Conservation (phyloP, 2,888 invertebrate genomes). For the Nemotelus nigrinus region DNA sequence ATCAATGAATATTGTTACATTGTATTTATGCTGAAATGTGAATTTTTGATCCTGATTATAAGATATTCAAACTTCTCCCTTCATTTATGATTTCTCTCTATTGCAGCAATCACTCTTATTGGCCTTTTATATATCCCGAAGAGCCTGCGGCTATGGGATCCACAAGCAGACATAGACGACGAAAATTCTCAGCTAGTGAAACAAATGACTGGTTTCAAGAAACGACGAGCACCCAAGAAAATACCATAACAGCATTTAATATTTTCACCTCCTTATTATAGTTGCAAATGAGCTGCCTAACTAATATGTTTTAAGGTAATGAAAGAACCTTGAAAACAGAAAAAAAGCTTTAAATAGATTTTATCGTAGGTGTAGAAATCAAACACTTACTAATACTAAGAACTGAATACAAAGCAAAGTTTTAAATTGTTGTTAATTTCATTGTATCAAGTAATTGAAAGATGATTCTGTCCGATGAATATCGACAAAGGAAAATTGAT, state of each 20-base stretch:
- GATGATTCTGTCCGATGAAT: too few species aligned
- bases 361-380: slow-evolving; percentile 27
- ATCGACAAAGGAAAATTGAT: too few species aligned
- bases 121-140: slow-evolving; percentile 76
- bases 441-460: too few species aligned
- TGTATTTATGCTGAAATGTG: too few species aligned
- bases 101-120: slow-evolving; percentile 74
- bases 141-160: slow-evolving; percentile 74
- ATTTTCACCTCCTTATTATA: neutral
- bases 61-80: neutral
- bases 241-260: slow-evolving; percentile 46
- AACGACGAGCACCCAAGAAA: slow-evolving; percentile 65
- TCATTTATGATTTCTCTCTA: neutral
- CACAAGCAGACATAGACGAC: slow-evolving; percentile 72
- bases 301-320: neutral
- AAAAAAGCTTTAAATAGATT: slow-evolving; percentile 43
- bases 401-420: neutral
- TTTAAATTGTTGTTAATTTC: neutral
- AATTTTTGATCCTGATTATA: too few species aligned
- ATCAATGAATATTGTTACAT: too few species aligned
- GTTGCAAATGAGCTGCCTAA: slow-evolving; percentile 9
- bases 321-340: slow-evolving; percentile 29
- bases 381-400: slow-evolving; percentile 20
- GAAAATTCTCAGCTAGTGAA: slow-evolving; percentile 75
- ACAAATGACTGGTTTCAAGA: slow-evolving; percentile 72